Percentiles rank a stretch among this genome's conserved stretches.
phyloP scores from a whole-genome alignment of 2,888 invertebrate genomes.

The Epinotia bilunana region DNA sequence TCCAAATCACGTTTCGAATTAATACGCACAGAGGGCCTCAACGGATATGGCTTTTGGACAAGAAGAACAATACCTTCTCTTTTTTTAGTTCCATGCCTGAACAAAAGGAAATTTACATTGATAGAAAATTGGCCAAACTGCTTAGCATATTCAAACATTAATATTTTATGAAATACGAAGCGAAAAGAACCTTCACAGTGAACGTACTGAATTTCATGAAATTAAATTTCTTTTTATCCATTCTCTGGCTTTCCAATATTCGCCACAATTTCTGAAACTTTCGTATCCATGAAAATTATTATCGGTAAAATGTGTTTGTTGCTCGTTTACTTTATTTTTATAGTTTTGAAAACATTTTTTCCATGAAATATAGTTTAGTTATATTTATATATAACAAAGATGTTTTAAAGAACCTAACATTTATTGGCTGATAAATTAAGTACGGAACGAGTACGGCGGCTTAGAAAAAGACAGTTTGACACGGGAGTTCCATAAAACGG shows the following conservation, averaged over 20 bases:
- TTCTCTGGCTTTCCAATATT: background rate
- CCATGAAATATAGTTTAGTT: too few relatives aligned
- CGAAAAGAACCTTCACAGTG: background rate
- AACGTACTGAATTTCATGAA: background rate
- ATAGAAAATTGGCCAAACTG: background rate
- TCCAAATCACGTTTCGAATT: background rate
- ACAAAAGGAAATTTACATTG: slow-evolving; percentile 12
- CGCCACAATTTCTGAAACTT: background rate
- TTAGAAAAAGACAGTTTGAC: too few relatives aligned
- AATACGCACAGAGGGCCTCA: background rate
- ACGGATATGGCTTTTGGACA: background rate
- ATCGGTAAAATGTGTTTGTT: background rate
- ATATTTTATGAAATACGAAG: slow-evolving; percentile 22
- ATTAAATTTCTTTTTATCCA: background rate
- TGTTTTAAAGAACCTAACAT: too few relatives aligned
- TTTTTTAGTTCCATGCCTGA: background rate
- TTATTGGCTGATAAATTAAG: too few relatives aligned
- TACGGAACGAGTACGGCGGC: too few relatives aligned
- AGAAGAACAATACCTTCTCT: background rate
- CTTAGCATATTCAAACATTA: slow-evolving; percentile 29
- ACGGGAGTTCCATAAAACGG: too few relatives aligned
- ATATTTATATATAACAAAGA: too few relatives aligned
- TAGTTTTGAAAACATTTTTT: too few relatives aligned
- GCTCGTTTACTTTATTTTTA: too few relatives aligned
- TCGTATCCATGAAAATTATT: background rate